Evolutionary conservation across 2,113 vertebrate species (phyloP).

Genomic region (Prunella himalayana): DNA sequence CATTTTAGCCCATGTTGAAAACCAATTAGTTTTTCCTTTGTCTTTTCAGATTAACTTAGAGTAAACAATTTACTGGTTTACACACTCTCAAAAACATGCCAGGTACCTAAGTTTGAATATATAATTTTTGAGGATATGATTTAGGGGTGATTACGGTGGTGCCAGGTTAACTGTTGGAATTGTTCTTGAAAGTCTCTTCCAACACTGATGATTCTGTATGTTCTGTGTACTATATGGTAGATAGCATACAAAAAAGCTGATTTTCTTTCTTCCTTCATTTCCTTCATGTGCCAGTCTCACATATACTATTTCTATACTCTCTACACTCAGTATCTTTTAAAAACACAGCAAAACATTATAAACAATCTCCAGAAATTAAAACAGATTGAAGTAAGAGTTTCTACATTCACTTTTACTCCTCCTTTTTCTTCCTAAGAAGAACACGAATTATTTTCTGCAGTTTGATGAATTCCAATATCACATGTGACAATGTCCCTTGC

Average conservation of each 20-base stretch:
- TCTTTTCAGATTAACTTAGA: background rate
- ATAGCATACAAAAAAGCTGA: background rate
- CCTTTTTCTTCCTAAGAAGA: background rate
- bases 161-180: background rate
- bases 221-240: background rate
- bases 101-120: background rate
- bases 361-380: background rate
- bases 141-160: background rate
- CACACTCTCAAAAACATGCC: background rate
- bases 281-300: background rate
- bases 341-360: background rate
- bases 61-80: background rate
- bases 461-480: background rate
- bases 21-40: background rate
- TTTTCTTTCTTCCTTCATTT: background rate
- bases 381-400: background rate
- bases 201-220: background rate
- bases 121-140: background rate
- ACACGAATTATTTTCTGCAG: background rate
- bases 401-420: rapidly evolving
- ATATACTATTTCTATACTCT: background rate
- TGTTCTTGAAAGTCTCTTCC: background rate
- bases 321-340: background rate
- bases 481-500: background rate
- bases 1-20: background rate